Base-by-base conservation (phyloP, 2,797 vertebrate genomes). In the Rallus crepitans region DNA sequence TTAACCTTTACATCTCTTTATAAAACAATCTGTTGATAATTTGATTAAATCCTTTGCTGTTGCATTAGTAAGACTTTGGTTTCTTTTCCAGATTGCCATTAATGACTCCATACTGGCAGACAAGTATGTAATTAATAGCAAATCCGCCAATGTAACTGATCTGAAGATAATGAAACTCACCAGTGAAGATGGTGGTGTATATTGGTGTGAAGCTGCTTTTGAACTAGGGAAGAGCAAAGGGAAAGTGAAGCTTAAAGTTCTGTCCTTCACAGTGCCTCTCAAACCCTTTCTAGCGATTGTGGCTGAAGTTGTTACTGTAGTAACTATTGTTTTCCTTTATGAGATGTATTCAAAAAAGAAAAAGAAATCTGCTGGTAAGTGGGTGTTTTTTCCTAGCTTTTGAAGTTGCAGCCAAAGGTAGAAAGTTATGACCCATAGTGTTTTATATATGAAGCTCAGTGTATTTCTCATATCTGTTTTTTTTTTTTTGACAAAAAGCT, bases 251-350 rank as follows among this genome's bases (percentile, higher is more conserved):
- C 96, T 99, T 27, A 98, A 77, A 75, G 98, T 99, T 66, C 97
- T 99, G 70, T 98, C 97, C 37, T 97, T 98, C 56, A 23, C 94
- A 28, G 98, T 98, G 71, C 99, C 99, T 40, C 98, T 99, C 76
- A 99, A 99, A 92, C 98, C 98, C 2, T 99, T 99, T 92, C 7
- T 99, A 10, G 98, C 80, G 71, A 97, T 99, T 73, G 66, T 98
- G 69, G 93, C 91, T 4, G 99, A 99, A 90, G 99, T 99, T 39
- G 13, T 97, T 23, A 0, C 99, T 57, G 94, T 99, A 60, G 98
- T 99, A 42, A 59, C 97, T 15, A 6, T 97, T n/a, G 98, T 99
- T 92, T 96, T 98, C 42, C 88, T 99, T 42, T 99, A 90, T 24
- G 99, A 99, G 97, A 81, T 94, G 7, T 96, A 93, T 37, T 98